Evolutionary conservation across 2,113 vertebrate genomes (phyloP).

Genomic region (Heteronetta atricapilla): DNA sequence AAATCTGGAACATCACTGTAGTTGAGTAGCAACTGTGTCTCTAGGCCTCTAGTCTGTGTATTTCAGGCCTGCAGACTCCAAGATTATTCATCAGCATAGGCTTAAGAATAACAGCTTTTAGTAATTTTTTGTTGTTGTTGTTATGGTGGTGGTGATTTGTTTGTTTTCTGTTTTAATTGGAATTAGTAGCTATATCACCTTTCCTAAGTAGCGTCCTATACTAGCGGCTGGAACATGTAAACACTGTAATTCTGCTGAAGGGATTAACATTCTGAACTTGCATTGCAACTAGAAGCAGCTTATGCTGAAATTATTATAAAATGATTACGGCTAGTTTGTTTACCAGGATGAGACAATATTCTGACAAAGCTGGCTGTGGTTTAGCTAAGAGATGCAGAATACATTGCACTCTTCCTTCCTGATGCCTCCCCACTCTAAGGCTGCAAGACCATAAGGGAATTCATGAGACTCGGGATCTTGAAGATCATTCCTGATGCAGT

Average conservation of each 20-base stretch:
- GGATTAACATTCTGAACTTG: neutral
- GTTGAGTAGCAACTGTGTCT: neutral
- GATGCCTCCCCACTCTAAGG: neutral
- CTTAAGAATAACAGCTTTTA: neutral
- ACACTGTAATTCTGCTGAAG: neutral
- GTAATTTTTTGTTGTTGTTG: neutral
- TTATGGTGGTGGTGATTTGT: neutral
- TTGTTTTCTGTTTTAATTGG: neutral
- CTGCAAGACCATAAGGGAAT: neutral
- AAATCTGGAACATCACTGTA: neutral
- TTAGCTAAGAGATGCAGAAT: neutral
- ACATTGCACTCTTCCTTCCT: neutral
- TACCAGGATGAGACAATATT: constrained; percentile 12
- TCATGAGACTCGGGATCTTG: neutral
- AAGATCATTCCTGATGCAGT: neutral
- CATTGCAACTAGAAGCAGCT: neutral
- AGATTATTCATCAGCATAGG: neutral
- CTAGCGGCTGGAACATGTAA: neutral
- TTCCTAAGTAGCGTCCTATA: neutral
- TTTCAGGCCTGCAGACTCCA: neutral
- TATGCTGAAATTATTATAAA: neutral
- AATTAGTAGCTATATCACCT: neutral
- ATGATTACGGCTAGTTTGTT: neutral
- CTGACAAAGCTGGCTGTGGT: constrained; percentile 9
- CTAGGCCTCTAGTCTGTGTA: neutral